Evolutionary conservation across 2,113 vertebrate species (phyloP).

Genomic region (Chauna torquata): DNA sequence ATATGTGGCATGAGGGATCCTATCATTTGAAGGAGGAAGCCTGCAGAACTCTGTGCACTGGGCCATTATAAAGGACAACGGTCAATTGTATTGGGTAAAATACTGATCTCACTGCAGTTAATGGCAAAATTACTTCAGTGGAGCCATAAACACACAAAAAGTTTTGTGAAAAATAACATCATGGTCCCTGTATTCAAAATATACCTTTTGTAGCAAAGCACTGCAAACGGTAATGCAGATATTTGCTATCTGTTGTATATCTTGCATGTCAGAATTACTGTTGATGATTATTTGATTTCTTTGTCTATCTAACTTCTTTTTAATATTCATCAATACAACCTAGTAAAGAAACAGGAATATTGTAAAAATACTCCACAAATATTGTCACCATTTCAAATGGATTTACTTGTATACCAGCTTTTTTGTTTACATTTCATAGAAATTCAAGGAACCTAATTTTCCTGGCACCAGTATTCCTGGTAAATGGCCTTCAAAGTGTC

Average conservation of each 20-base stretch:
- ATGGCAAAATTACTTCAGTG: background rate
- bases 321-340: background rate
- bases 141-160: background rate
- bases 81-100: background rate
- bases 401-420: background rate
- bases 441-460: background rate
- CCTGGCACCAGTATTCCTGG: background rate
- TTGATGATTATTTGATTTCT: background rate
- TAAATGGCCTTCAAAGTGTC: background rate
- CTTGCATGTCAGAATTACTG: background rate
- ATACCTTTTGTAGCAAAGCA: background rate
- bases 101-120: background rate
- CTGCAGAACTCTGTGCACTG: background rate
- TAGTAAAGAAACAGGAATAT: background rate
- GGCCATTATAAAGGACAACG: background rate
- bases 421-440: background rate
- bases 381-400: background rate
- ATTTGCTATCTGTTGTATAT: background rate
- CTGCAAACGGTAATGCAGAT: background rate
- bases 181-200: background rate
- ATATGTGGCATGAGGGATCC: background rate
- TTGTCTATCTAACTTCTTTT: background rate
- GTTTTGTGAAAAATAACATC: background rate
- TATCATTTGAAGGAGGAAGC: constrained; percentile 1
- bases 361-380: background rate